Evolutionary conservation across 1,140 invertebrate species (phyloP).

Genomic region (Diabrotica undecimpunctata): DNA sequence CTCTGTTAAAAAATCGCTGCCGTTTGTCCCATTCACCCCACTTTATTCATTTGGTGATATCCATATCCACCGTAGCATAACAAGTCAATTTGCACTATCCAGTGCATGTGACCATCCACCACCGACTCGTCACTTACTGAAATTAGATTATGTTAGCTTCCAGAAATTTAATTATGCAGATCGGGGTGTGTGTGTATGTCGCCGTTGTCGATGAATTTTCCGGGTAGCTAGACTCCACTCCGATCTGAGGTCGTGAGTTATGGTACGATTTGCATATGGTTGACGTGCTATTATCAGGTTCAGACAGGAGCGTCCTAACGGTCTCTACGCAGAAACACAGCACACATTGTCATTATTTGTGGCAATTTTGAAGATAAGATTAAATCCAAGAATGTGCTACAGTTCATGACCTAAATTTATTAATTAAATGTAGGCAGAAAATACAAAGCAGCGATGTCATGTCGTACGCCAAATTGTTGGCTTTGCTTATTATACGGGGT

Average conservation of each 20-base stretch:
- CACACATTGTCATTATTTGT: too few species aligned
- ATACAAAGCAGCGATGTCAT: too few species aligned
- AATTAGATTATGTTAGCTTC: not conserved
- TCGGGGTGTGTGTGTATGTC: not conserved
- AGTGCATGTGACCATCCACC: not conserved
- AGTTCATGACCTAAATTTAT: too few species aligned
- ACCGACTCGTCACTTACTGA: not conserved
- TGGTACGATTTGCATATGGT: not conserved
- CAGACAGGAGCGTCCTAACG: not conserved
- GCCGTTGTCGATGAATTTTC: not conserved
- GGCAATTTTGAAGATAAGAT: too few species aligned
- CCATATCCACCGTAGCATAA: too few species aligned
- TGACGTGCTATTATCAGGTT: not conserved
- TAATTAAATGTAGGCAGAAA: too few species aligned
- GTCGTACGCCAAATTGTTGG: too few species aligned
- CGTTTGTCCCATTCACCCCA: too few species aligned
- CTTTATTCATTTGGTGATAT: too few species aligned
- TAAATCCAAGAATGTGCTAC: too few species aligned
- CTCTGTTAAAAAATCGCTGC: too few species aligned
- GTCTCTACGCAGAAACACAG: not conserved
- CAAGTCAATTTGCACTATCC: not conserved
- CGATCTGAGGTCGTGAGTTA: not conserved
- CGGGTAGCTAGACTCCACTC: not conserved
- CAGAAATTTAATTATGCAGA: slow-evolving; percentile 1
- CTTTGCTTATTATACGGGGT: too few species aligned